Base-by-base conservation (phyloP, 2,888 invertebrate species). In the Panzeria rudis region DNA sequence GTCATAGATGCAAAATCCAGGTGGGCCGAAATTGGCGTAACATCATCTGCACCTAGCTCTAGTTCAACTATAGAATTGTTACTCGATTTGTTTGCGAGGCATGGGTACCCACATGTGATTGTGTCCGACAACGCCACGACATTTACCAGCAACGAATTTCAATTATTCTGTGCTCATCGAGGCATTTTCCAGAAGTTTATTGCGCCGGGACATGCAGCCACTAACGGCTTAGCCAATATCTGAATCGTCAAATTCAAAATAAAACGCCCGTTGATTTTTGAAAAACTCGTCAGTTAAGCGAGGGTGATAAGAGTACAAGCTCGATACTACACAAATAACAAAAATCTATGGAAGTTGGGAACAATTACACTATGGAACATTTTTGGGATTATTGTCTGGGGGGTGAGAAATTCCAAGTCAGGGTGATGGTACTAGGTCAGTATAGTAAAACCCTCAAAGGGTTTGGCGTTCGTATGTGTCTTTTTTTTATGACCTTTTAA, bases 181-280 rank as follows among this genome's bases (percentile, higher is more conserved):
- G 54, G 54, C 3, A 76, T 76, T 41, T 3, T 77, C 50, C 35
- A 44, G 76, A 0, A 82, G 72, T 56, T 56, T 82, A 13, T n/a
- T n/a, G n/a, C n/a, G n/a, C n/a, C n/a, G n/a, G n/a, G n/a, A n/a
- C n/a, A n/a, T n/a, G n/a, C n/a, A n/a, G n/a, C n/a, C n/a, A n/a
- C n/a, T n/a, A n/a, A n/a, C n/a, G n/a, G 66, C 79, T 17, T 69
- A 83, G 50, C 77, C 84, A 68, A 29, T 86, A 76, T 11, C 47
- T 83, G 0, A 47, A 68, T 13, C 29, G 83, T 15, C 76, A 83
- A 66, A 75, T 85, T 5, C 73, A 78, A 47, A 41, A 47, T 41
- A 47, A 66, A 17, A 25, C 3, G 11, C n/a, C 25, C 9, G 15
- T 29, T n/a, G 32, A 44, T 17, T 20, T 0, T 41, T 41, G 20